Evolutionary conservation across 2,888 invertebrate genomes (phyloP).

Genomic region (Morpho deidamia): DNA sequence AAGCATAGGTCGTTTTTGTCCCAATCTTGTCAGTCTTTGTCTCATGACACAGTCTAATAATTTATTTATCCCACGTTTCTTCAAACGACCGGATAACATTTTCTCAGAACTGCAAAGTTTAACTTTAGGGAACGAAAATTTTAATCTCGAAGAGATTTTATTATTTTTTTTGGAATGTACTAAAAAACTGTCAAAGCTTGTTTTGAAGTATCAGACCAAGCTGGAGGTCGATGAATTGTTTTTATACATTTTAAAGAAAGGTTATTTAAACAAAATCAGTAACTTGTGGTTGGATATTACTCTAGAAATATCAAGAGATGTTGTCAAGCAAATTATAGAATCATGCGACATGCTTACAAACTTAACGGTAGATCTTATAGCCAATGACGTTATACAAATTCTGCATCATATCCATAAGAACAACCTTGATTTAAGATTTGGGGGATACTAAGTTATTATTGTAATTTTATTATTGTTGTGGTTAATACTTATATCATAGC

Average conservation of each 20-base stretch:
- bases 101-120: slow-evolving; percentile 54
- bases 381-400: slow-evolving; percentile 47
- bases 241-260: slow-evolving; percentile 49
- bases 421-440: slow-evolving; percentile 65
- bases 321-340: slow-evolving; percentile 56
- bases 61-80: slow-evolving; percentile 54
- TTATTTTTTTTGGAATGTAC: slow-evolving; percentile 60
- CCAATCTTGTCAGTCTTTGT: slow-evolving; percentile 58
- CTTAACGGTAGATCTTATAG: slow-evolving; percentile 58
- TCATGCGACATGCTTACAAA: slow-evolving; percentile 52
- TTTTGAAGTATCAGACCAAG: slow-evolving; percentile 64
- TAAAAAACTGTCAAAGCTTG: slow-evolving; percentile 52
- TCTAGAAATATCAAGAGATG: slow-evolving; percentile 56
- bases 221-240: slow-evolving; percentile 55
- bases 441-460: slow-evolving; percentile 52
- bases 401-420: slow-evolving; percentile 57
- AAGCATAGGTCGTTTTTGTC: slow-evolving; percentile 58
- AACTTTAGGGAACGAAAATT: slow-evolving; percentile 64
- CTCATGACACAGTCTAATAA: slow-evolving; percentile 63
- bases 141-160: slow-evolving; percentile 55
- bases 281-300: slow-evolving; percentile 70
- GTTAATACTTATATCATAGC: not conserved
- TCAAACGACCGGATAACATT: slow-evolving; percentile 45
- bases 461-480: slow-evolving; percentile 21
- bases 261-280: slow-evolving; percentile 50